Base-by-base conservation (phyloP, 2,113 vertebrate species). In the Neotragus pygmaeus region DNA sequence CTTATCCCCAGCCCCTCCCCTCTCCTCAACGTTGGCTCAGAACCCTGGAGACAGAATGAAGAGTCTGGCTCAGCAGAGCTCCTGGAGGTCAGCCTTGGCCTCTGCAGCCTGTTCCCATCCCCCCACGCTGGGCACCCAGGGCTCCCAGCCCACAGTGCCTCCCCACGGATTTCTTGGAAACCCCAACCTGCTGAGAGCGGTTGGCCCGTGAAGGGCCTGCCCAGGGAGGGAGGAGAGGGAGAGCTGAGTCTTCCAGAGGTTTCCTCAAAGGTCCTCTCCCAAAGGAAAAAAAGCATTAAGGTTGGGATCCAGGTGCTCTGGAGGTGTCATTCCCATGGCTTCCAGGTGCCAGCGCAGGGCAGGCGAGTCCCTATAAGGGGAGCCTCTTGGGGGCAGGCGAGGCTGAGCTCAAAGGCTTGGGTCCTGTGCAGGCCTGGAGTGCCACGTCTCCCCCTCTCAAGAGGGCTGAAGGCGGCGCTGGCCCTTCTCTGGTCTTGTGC, bases 1-100 rank as follows among this genome's bases (percentile, higher is more conserved):
- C 97, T 97, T 97, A 97, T 94, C 81, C 75, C 73, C 70, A 78
- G 55, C 49, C 57, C 57, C 85, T 81, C 62, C 16, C 3, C 43
- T 25, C 27, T 7, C 12, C 33, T 60, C 62, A 11, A 23, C 14
- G 30, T 11, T 70, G 64, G 17, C 53, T 53, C 58, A 7, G 87
- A 96, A 53, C 25, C 58, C 17, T 11, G 53, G n/a, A 88, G 66
- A 87, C 53, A 80, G 94, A 64, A 45, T 47, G 64, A 91, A 47
- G 88, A 83, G 21, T 66, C 8, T 45, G 53, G 55, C 80, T 58
- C 55, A 85, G 84, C 84, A n/a, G 25, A 94, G 87, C 16, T 75
- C 81, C 70, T 62, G 17, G 28, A 28, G 36, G 66, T 77, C 88
- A 93, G 0, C 43, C 17, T 53, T 77, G 58, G 64, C 57, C 64